phyloP scores from a whole-genome alignment of 2,113 vertebrate genomes.

The Oreotrochilus melanogaster region DNA sequence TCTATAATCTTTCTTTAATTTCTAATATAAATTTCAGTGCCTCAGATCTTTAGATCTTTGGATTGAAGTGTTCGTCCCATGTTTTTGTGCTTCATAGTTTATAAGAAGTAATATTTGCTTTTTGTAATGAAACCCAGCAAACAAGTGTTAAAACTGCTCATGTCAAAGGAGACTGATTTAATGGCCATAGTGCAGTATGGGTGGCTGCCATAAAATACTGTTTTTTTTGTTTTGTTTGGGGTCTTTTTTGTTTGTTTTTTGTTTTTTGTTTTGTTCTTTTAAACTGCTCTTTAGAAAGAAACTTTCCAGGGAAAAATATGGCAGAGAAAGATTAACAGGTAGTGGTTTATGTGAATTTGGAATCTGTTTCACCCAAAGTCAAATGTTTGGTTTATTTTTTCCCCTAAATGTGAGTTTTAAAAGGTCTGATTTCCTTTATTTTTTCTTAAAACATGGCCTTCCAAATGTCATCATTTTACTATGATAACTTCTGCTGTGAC shows the following conservation, averaged over 20 bases:
- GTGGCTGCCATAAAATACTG: background rate
- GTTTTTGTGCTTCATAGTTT: background rate
- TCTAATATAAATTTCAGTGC: background rate
- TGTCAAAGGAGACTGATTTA: background rate
- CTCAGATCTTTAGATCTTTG: background rate
- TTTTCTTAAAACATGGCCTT: background rate
- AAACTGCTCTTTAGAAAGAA: background rate
- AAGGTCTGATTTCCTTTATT: background rate
- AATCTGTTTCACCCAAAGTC: background rate
- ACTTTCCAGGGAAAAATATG: background rate
- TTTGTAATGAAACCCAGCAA: background rate
- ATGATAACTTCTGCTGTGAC: background rate
- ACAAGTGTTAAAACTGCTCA: background rate
- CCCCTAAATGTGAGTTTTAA: background rate
- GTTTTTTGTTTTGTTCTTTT: background rate
- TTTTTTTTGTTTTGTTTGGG: too few relatives aligned
- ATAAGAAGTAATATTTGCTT: background rate
- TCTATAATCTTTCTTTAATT: background rate
- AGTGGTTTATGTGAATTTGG: background rate
- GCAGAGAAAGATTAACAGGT: background rate
- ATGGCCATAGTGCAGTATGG: background rate
- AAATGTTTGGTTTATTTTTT: fast-evolving
- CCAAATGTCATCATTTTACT: background rate
- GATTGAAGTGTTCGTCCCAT: background rate
- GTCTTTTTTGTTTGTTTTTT: too few relatives aligned